These are phyloP conservation scores for Poecile montanus DNA, from an alignment of 2,797 vertebrate species.

Conservation along the genomic window DNA sequence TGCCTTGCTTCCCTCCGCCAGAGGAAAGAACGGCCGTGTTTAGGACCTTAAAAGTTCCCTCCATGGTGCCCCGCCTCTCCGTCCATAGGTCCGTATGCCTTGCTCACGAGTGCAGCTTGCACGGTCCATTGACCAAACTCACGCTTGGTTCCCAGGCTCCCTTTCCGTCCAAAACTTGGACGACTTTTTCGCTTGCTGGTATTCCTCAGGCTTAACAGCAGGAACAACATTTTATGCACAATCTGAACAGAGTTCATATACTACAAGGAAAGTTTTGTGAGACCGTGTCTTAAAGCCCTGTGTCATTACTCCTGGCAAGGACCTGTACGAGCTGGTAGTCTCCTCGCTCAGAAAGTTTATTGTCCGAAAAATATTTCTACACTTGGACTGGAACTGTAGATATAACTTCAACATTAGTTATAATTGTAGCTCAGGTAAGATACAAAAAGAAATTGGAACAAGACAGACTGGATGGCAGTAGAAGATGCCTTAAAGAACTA, in stretches of 20 bases:
- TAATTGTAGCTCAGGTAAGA: neutral
- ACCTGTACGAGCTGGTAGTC: neutral
- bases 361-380: neutral
- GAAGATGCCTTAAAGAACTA: neutral
- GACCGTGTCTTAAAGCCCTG: neutral
- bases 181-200: neutral
- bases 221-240: neutral
- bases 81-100: accelerated
- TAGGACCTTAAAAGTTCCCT: neutral
- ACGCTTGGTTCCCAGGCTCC: neutral
- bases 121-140: neutral
- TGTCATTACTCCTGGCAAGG: neutral
- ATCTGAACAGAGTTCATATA: neutral
- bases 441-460: neutral
- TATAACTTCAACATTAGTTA: neutral
- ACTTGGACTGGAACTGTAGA: neutral
- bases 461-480: neutral
- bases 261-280: neutral
- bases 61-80: neutral
- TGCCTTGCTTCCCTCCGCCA: accelerated
- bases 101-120: neutral
- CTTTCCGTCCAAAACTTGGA: neutral
- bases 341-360: neutral
- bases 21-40: accelerated
- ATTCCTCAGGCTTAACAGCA: neutral